Conservation (phyloP, 2,113 vertebrate genomes). For the Mionectes macconnelli region DNA sequence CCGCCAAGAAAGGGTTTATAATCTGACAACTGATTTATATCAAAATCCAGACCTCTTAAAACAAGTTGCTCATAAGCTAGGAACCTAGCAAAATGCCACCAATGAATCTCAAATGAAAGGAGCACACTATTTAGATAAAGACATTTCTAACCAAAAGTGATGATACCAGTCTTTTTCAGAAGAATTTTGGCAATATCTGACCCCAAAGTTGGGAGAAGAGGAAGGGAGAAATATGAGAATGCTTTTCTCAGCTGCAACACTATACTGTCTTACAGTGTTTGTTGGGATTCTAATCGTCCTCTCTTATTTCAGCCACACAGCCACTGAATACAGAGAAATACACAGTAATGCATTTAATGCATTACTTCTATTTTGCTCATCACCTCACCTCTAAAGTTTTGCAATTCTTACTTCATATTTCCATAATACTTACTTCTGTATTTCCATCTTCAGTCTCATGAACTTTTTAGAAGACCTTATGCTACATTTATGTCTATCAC, state of each 20-base stretch:
- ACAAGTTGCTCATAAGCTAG: not conserved
- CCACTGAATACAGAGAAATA: not conserved
- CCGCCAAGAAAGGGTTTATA: not conserved
- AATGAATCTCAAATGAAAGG: not conserved
- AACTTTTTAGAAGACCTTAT: not conserved
- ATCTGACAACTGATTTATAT: not conserved
- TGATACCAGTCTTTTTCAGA: not conserved
- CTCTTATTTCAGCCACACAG: not conserved
- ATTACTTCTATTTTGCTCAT: not conserved
- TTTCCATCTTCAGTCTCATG: not conserved
- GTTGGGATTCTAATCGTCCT: not conserved
- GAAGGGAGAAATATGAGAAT: not conserved
- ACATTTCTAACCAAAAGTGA: not conserved
- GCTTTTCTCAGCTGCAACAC: not conserved
- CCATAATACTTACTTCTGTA: not conserved
- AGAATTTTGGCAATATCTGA: not conserved
- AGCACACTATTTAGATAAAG: not conserved
- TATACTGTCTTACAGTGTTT: not conserved
- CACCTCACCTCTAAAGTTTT: not conserved
- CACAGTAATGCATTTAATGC: not conserved
- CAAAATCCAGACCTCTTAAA: not conserved
- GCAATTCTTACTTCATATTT: not conserved
- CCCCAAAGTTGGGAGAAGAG: not conserved
- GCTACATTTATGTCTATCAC: not conserved
- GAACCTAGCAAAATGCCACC: not conserved